Evolutionary conservation across 2,113 vertebrate species (phyloP), one percentile per base, ranked within the genome.

Genomic region (Ahaetulla prasina): DNA sequence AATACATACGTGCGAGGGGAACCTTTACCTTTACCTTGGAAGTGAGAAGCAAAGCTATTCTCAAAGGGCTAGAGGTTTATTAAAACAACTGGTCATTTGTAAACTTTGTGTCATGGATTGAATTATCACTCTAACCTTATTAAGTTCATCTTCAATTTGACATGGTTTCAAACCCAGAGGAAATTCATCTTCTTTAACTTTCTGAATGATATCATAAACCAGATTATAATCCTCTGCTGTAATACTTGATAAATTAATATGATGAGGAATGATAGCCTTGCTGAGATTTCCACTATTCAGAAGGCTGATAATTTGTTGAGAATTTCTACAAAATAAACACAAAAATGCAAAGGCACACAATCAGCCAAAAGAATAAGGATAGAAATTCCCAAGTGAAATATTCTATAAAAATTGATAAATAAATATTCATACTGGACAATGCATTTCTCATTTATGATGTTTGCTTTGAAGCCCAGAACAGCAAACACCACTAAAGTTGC

Each of bases 401-500:
- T 93, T 84, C 47, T 22, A 43, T 95, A 50, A 95, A 94, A 95
- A 93, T 89, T 87, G 93, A 91, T 92, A 94, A 94, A 95, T 87
- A 35, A 92, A 97, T 94, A 90, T 95, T 95, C 97, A 95, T 98
- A 98, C 98, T 98, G 95, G 92, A 93, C 95, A 92, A 99, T 96
- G 96, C 99, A 99, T 97, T 98, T 98, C 96, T 96, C 96, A 96
- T 97, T 99, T 98, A 98, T 97, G 95, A 99, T 98, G 97, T 99
- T 99, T 94, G 99, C 99, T 97, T 99, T 99, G 97, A 99, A 99
- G 95, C 99, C 99, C 94, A 99, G 97, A 95, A 99, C 99, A 16
- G 99, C 99, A 95, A 99, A 99, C 96, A 99, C 99, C 96, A 99
- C 99, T 97, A 99, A 95, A 8, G 99, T 99, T 95, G 99, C 99